Conservation (phyloP, 2,888 invertebrate species). For the Mimumesa dahlbomi region DNA sequence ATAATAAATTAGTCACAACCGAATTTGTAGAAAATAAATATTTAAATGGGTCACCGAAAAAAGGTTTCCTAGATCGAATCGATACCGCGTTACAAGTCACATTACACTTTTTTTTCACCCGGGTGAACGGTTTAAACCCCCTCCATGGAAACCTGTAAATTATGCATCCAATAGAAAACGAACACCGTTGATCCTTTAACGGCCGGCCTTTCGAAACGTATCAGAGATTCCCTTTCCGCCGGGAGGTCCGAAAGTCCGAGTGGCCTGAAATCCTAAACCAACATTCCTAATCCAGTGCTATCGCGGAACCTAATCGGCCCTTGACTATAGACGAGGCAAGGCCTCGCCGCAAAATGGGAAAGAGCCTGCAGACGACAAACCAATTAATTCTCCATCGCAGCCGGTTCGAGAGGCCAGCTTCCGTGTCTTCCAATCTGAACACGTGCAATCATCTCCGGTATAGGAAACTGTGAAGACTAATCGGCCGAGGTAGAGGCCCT, state of each 20-base stretch:
- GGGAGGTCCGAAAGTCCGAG: neutral
- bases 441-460: slow-evolving; percentile 29
- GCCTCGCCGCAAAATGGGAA: slow-evolving; percentile 35
- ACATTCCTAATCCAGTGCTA: slow-evolving; percentile 13
- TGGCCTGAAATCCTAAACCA: neutral
- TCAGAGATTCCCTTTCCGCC: too few species aligned
- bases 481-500: neutral
- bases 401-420: slow-evolving; percentile 43
- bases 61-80: too few species aligned
- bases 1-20: too few species aligned
- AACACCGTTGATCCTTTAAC: too few species aligned
- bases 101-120: too few species aligned
- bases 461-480: slow-evolving; percentile 5
- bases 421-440: slow-evolving; percentile 43
- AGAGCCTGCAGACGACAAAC: slow-evolving; percentile 62
- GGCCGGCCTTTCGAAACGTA: too few species aligned
- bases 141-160: too few species aligned
- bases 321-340: slow-evolving; percentile 1
- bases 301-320: slow-evolving; percentile 29
- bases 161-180: too few species aligned
- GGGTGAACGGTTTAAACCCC: too few species aligned
- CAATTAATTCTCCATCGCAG: slow-evolving; percentile 60
- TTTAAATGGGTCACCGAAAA: too few species aligned
- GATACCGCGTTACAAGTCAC: too few species aligned
- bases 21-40: too few species aligned